Base-by-base conservation (phyloP, 2,888 invertebrate genomes). In the Torymus aiolomorphi region DNA sequence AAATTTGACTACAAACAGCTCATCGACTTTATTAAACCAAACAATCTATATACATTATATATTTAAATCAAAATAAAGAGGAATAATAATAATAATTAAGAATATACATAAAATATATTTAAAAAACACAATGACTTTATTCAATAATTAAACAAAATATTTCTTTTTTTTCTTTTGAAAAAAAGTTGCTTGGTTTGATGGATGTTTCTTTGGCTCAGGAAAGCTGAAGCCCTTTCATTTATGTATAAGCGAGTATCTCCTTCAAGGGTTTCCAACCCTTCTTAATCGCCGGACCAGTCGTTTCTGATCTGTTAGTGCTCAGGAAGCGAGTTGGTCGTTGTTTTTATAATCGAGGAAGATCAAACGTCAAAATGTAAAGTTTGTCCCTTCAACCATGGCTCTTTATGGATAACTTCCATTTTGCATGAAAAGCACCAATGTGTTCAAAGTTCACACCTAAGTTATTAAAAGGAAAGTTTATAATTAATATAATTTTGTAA, bases 371-470 rank as follows among this genome's bases (percentile, higher is more conserved):
- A 63, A 2, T n/a, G 14, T 69, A 14, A 54, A 56, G 0, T 59
- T 12, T 63, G 16, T 75, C 75, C 52, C 83, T 91, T 93, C 93
- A 94, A 90, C 94, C 93, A 84, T 93, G 93, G 86, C 93, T 93
- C 86, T 94, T 94, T 80, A 92, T 92, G 42, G 94, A 92, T 85
- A 95, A 94, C 89, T 96, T 96, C 95, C 97, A 97, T 91, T 96
- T 96, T 66, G 93, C 92, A 91, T 96, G 95, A 92, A 97, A 97
- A 84, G 94, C 94, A 84, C 94, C 94, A 84, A 97, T 95, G 87
- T 95, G 94, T 90, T 97, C 96, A 76, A 97, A 92, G 85, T 95
- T 94, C 70, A 97, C 94, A 20, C 97, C 97, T 93, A 85, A 13
- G 89, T 42, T 8, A 42, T 42, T 13, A 84, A 18, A 88, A 14